A percentile compares a stretch with the other conserved stretches of the same genome.
These are phyloP conservation scores for Pelosia muscerda DNA, from an alignment of 2,888 invertebrate species.

Conservation along the genomic window DNA sequence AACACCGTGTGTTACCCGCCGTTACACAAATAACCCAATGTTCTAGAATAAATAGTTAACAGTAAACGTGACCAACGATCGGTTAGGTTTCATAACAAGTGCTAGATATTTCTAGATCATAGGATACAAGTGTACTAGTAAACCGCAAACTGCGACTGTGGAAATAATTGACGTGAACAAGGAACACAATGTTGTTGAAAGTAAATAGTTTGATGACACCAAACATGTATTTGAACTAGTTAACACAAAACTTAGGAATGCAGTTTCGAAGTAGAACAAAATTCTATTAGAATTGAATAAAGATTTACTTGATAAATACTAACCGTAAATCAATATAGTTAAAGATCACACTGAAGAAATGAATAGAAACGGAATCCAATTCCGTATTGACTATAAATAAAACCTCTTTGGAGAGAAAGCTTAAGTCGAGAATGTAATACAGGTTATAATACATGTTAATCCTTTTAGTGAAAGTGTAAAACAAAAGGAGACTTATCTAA, in stretches of 20 bases:
- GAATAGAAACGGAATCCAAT: slow-evolving; percentile 1
- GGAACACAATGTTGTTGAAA: slow-evolving; percentile 26
- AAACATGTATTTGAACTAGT: slow-evolving; percentile 18
- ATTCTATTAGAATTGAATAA: slow-evolving; percentile 20
- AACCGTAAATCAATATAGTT: neutral
- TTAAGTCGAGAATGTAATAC: slow-evolving; percentile 14
- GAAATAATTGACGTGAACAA: slow-evolving; percentile 24
- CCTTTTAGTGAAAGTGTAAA: slow-evolving; percentile 43
- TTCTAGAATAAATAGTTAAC: slow-evolving; percentile 50
- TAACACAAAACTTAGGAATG: neutral
- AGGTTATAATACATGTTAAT: slow-evolving; percentile 15
- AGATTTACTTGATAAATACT: slow-evolving; percentile 3
- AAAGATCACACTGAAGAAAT: slow-evolving; percentile 5
- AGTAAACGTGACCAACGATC: slow-evolving; percentile 70
- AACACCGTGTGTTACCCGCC: slow-evolving; percentile 39
- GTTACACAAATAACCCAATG: slow-evolving; percentile 59
- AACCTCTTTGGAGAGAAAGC: slow-evolving; percentile 23
- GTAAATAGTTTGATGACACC: slow-evolving; percentile 27
- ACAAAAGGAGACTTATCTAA: slow-evolving; percentile 44
- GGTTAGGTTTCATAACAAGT: slow-evolving; percentile 75
- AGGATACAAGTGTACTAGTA: slow-evolving; percentile 60
- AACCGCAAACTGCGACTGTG: slow-evolving; percentile 57
- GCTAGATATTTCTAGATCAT: slow-evolving; percentile 73
- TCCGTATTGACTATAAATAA: neutral
- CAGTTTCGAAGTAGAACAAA: neutral